Conservation (phyloP, 2,113 vertebrate genomes). For the Triplophysa rosa region DNA sequence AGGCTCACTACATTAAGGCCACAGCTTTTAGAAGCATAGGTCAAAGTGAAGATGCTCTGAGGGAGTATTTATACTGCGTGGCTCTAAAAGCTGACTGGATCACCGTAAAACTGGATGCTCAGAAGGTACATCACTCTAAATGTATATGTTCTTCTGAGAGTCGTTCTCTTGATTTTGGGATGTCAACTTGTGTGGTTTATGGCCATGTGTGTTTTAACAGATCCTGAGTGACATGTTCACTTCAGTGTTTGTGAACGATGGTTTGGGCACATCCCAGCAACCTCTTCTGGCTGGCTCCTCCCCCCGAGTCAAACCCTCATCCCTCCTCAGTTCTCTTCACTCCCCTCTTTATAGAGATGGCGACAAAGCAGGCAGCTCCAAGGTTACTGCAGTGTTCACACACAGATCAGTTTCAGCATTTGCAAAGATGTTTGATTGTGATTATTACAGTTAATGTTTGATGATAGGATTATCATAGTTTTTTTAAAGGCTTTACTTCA, state of each 20-base stretch:
- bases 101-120: constrained; percentile 84
- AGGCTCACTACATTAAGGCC: constrained; percentile 88
- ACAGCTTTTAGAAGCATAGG: constrained; percentile 80
- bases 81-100: constrained; percentile 88
- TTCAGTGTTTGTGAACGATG: constrained; percentile 84
- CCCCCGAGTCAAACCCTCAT: constrained; percentile 77
- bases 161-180: neutral
- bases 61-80: constrained; percentile 87
- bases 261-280: constrained; percentile 74
- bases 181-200: neutral
- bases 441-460: neutral
- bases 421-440: neutral
- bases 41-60: constrained; percentile 83
- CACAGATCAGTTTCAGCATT: neutral
- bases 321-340: constrained; percentile 73
- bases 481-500: no score
- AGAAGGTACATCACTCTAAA: constrained; percentile 75
- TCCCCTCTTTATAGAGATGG: constrained; percentile 65
- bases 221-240: constrained; percentile 89
- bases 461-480: no score
- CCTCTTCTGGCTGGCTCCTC: constrained; percentile 69
- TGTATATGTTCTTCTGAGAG: neutral
- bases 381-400: constrained; percentile 68
- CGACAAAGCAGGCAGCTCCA: constrained; percentile 68
- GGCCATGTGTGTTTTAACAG: constrained; percentile 61